phyloP scores from a whole-genome alignment of 2,797 vertebrate genomes.

The Bryconaethiops microstoma region DNA sequence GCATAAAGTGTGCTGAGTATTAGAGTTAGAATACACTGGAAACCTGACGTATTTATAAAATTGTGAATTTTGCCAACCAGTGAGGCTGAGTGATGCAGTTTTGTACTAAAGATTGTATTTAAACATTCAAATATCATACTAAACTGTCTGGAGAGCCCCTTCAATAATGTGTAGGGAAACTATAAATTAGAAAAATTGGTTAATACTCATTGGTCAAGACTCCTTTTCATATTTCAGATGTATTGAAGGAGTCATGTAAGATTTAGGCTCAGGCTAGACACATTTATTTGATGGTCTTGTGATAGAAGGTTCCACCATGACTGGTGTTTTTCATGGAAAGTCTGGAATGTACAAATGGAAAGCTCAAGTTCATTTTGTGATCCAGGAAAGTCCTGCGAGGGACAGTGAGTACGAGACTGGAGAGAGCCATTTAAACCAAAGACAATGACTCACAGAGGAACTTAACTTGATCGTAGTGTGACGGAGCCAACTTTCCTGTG shows the following conservation, averaged over 20 bases:
- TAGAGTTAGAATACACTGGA: too few relatives aligned
- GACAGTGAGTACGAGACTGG: not conserved
- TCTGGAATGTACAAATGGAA: constrained; percentile 29
- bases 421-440: constrained; percentile 41
- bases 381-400: constrained; percentile 22
- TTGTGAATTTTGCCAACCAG: too few relatives aligned
- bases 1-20: too few relatives aligned
- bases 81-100: too few relatives aligned
- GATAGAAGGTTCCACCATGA: constrained; percentile 47
- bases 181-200: too few relatives aligned
- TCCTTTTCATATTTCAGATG: not conserved
- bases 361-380: constrained; percentile 21
- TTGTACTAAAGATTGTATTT: too few relatives aligned
- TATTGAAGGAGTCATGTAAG: not conserved
- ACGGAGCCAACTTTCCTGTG: constrained; percentile 16
- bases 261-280: constrained; percentile 6
- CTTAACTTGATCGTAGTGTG: not conserved
- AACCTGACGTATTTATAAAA: too few relatives aligned
- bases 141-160: too few relatives aligned
- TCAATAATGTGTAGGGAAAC: too few relatives aligned
- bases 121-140: too few relatives aligned
- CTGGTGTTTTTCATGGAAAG: constrained; percentile 48
- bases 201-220: not conserved
- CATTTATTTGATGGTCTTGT: constrained; percentile 47
- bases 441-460: constrained; percentile 29